Base-by-base conservation (phyloP, 2,888 invertebrate genomes). In the Boloria selene region DNA sequence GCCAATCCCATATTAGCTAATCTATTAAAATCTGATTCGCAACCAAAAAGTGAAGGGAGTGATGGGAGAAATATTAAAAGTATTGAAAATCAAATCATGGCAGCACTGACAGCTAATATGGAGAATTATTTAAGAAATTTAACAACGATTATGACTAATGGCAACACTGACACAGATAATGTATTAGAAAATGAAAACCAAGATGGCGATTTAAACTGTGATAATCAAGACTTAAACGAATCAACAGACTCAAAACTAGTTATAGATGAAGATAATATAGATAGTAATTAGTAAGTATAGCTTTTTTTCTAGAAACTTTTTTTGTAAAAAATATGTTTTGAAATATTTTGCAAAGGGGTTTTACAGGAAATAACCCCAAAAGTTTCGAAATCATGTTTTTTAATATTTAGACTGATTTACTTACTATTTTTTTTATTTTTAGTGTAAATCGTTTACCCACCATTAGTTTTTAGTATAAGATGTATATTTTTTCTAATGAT, bases 1-100 rank as follows among this genome's bases (percentile, higher is more conserved):
- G 83, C 90, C 0, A 91, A 91, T 68, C 91, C 92, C 0, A 91
- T 91, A 18, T 70, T 91, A 59, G 90, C 90, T 0, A 90, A 90
- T 68, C 65, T 91, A 5, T 70, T 91, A 0, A 86, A 82, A 70
- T 70, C 70, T 16, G 72, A 74, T 26, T 62, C 74, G 1, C 70
- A 71, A 52, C 58, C 61, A 0, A 73, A 73, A 31, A 79, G 77
- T 18, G 76, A 75, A 26, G 54, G 68, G 0, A 77, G 74, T 51
- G 81, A 83, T 63, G 71, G 73, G 0, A 82, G 76, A 55, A 69
- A 80, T 6, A 75, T 85, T 4, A 65, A 77, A 6, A 81, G 76
- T 44, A 78, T 84, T 61, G 87, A 89, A 53, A 88, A 83, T 54
- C 83, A 89, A 47, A 75, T 90, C 0, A 82, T 88, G 81, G 76